Percentiles rank a stretch among this genome's conserved stretches.
phyloP scores from a whole-genome alignment of 2,888 invertebrate genomes.

The Thereva unica region DNA sequence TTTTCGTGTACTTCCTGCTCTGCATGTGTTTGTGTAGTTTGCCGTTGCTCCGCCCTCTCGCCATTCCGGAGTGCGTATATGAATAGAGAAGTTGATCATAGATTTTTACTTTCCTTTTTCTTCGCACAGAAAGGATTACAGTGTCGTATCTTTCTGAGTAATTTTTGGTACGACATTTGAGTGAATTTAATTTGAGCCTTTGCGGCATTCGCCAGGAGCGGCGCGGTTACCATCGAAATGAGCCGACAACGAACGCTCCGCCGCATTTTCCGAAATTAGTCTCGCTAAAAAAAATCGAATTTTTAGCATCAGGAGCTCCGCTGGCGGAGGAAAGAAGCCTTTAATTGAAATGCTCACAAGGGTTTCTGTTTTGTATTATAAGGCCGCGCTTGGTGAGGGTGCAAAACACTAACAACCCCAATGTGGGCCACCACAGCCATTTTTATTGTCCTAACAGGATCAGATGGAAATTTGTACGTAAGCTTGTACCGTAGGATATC shows the following conservation, averaged over 20 bases:
- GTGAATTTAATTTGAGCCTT: conserved; percentile 33
- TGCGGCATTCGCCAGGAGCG: conserved; percentile 25
- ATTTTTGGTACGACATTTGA: conserved; percentile 29
- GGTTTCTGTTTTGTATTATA: conserved; percentile 28
- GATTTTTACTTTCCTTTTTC: no score
- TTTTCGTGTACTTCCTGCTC: no score
- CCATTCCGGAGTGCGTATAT: no score
- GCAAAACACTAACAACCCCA: conserved; percentile 36
- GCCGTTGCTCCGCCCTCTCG: no score
- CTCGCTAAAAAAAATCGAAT: conserved; percentile 13
- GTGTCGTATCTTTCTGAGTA: no score
- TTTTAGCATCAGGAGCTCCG: not conserved
- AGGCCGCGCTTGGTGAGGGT: conserved; percentile 30
- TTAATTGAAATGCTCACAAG: conserved; percentile 34
- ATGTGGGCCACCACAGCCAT: conserved; percentile 34
- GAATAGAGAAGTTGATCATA: no score
- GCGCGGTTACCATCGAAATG: conserved; percentile 14
- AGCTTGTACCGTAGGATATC: not conserved
- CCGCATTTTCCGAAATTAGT: conserved; percentile 32
- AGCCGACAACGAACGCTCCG: conserved; percentile 3
- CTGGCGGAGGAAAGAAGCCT: conserved; percentile 1
- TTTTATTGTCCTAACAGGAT: conserved; percentile 29
- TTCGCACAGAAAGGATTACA: no score
- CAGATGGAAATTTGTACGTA: conserved; percentile 28
- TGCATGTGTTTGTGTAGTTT: no score